A percentile compares a stretch with the other conserved stretches of the same genome.
Evolutionary conservation across 2,888 invertebrate species (phyloP).

Genomic region (Embidobia sp.): DNA sequence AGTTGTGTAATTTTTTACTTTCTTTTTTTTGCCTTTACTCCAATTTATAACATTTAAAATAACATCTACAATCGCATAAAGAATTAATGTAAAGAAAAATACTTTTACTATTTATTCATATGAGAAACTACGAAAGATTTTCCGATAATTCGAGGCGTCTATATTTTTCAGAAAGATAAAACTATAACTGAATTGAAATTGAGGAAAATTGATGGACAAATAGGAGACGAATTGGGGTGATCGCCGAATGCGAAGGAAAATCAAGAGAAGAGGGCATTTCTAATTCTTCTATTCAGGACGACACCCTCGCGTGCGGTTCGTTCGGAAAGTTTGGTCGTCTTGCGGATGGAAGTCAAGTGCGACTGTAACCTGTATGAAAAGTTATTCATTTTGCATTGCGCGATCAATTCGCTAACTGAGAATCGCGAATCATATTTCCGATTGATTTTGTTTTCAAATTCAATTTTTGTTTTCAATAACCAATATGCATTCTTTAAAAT

Average conservation of each 20-base stretch:
- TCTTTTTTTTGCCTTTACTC: too few species aligned
- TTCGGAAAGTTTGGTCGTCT: slow-evolving; percentile 68
- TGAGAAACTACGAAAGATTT: too few species aligned
- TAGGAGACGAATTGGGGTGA: slow-evolving; percentile 55
- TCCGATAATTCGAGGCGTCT: too few species aligned
- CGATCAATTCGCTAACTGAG: slow-evolving; percentile 63
- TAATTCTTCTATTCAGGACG: slow-evolving; percentile 64
- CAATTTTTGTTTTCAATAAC: too few species aligned
- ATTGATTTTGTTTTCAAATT: slow-evolving; percentile 21
- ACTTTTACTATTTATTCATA: too few species aligned
- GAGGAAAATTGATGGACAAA: slow-evolving; percentile 60
- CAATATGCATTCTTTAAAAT: too few species aligned
- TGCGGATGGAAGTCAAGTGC: slow-evolving; percentile 62
- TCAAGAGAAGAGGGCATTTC: slow-evolving; percentile 64
- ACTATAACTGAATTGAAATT: slow-evolving; percentile 42
- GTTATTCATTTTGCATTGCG: slow-evolving; percentile 67
- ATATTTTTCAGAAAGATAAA: slow-evolving; percentile 24
- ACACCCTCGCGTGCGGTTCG: slow-evolving; percentile 65
- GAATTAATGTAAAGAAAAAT: too few species aligned
- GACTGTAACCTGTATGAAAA: slow-evolving; percentile 60
- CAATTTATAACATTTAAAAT: too few species aligned
- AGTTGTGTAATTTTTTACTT: too few species aligned
- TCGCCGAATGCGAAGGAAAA: slow-evolving; percentile 47
- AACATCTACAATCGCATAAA: too few species aligned
- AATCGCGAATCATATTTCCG: slow-evolving; percentile 9